Base-by-base conservation (phyloP, 2,888 invertebrate species). In the Conops quadrifasciatus region DNA sequence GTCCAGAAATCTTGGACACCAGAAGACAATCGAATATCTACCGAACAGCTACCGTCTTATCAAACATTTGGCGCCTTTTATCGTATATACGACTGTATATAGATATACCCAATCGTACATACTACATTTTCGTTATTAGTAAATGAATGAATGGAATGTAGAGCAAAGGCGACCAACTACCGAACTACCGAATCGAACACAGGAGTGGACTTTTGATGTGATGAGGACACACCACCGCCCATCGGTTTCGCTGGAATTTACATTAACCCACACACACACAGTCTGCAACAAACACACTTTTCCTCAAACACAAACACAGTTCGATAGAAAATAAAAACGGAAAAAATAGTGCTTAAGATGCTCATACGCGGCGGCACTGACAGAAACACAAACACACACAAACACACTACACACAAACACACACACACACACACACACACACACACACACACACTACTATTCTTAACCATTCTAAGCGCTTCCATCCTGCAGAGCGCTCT, bases 121-220 rank as follows among this genome's bases (percentile, higher is more conserved):
- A 47, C 36, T 58, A 26, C 24, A 2, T 13, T 58, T 49, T 49
- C 19, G 26, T 58, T 16, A 58, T 36, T 58, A 58, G 26, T 58
- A 28, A 58, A 58, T 58, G 28, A 82, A 83, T 82, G 79, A 82
- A 83, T 81, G 82, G 67, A 65, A 67, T 59, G 67, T 66, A 64
- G 70, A 80, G 79, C 78, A 79, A 82, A 81, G 79, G 79, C 79
- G 79, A 78, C 67, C 58, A 67, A 43, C n/a, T n/a, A 58, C 58
- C 58, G 15, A 53, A 53, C 53, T 2, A 30, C 21, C 56, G 60
- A 49, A 59, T 21, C 71, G 47, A 49, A 71, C 15, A 49, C 5
- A n/a, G 60, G 24, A 51, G n/a, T 5, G n/a, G 47, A 21, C 5
- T 16, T n/a, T 4, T 60, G 45, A 49, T 26, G 56, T 56, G 56